Conservation (phyloP, 2,888 invertebrate species). For the Oscheius sp. region DNA sequence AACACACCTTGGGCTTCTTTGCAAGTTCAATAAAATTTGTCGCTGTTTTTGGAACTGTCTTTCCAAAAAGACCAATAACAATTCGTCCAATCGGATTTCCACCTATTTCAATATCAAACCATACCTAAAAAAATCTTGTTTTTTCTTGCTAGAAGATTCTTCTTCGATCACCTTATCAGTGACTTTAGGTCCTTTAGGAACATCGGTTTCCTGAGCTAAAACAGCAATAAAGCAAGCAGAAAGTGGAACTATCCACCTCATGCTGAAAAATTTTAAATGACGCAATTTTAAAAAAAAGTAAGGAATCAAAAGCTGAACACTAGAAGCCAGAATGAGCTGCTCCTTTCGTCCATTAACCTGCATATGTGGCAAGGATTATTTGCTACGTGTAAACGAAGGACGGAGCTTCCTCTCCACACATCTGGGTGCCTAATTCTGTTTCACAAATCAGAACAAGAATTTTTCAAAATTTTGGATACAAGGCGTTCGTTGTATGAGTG, state of each 20-base stretch:
- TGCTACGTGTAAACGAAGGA: conserved; percentile 23
- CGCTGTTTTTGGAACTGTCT: conserved; percentile 84
- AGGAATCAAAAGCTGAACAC: background rate
- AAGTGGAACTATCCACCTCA: conserved; percentile 9
- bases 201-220: background rate
- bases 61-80: conserved; percentile 87
- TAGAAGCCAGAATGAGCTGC: background rate
- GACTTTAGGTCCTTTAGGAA: conserved; percentile 68
- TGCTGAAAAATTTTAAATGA: conserved; percentile 1
- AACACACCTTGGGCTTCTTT: conserved; percentile 71
- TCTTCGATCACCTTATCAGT: conserved; percentile 68
- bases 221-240: background rate
- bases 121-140: conserved; percentile 76
- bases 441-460: too few species aligned
- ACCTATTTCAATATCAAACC: conserved; percentile 82
- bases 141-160: background rate
- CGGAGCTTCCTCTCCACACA: background rate
- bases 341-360: background rate
- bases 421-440: too few species aligned
- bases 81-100: conserved; percentile 81
- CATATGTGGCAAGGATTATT: conserved; percentile 22
- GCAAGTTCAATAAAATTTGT: conserved; percentile 85
- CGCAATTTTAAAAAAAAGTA: background rate
- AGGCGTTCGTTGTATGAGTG: too few species aligned
- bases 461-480: too few species aligned